Evolutionary conservation across 2,113 vertebrate species (phyloP), one percentile per base, ranked within the genome.

Genomic region (Ictalurus punctatus): DNA sequence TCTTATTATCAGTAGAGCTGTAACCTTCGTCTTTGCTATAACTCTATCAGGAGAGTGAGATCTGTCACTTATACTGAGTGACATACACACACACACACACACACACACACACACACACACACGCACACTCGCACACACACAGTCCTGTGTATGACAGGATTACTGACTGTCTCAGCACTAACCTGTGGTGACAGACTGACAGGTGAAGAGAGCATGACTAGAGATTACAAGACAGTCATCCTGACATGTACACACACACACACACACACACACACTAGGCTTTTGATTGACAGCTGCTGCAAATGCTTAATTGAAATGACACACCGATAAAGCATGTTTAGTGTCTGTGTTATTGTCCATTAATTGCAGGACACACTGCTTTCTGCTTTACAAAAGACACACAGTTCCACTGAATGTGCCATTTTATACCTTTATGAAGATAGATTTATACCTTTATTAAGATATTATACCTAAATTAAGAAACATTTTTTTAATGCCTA

Each of bases 1-100:
- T 86, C 69, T 88, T n/a, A 84, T 78, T 86, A 89, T 25, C 78
- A 90, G 67, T 40, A 27, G 37, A 16, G 34, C 34, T 63, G 81
- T 2, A 44, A 27, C 4, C 2, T 13, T 40, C n/a, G 1, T 59
- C 16, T 82, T 58, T 82, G 17, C 54, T 79, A 27, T 27, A 8
- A 30, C 6, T 56, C 6, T n/a, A 80, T 52, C 48, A 23, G 17
- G 30, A 59, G 25, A 69, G 44, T 78, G 12, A 61, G 25, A 34
- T 58, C 74, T 85, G 81, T 56, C 59, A 87, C 52, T 79, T 37
- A 78, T 21, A 61, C 44, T n/a, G 48, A 54, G 4, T 54, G 37
- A 58, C 79, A 71, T 44, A 84, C 16, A 76, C 54, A 84, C 44
- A 80, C 63, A 87, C 19, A 82, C 63, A 69, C 61, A 59, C 14